Conservation (phyloP, 2,113 vertebrate species). For the Ovibos moschatus region DNA sequence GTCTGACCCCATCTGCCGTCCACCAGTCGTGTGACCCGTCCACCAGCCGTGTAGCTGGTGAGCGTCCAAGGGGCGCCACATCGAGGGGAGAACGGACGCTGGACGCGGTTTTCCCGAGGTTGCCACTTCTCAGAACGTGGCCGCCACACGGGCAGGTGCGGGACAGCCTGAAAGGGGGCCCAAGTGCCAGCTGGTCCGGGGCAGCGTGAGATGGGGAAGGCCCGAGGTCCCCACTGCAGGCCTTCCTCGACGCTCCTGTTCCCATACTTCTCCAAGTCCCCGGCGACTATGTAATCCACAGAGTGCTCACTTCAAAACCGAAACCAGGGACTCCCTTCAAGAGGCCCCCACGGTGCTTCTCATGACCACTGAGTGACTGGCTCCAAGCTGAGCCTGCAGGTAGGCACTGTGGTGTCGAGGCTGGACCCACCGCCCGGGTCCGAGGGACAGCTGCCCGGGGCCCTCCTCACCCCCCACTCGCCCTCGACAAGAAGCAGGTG, state of each 20-base stretch:
- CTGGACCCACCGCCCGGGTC: not conserved
- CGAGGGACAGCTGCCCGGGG: not conserved
- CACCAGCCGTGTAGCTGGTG: not conserved
- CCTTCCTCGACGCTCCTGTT: not conserved
- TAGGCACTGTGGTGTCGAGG: not conserved
- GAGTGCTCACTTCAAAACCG: not conserved
- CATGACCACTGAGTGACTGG: not conserved
- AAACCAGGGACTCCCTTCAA: not conserved
- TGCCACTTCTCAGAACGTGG: not conserved
- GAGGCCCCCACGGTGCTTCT: not conserved
- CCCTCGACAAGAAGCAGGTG: not conserved
- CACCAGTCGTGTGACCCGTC: not conserved
- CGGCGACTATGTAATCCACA: not conserved
- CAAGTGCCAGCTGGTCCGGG: accelerated
- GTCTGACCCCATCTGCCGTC: not conserved
- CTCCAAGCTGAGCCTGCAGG: not conserved
- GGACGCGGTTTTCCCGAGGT: not conserved
- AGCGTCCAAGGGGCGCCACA: not conserved
- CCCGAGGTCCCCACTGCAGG: not conserved
- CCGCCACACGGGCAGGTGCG: not conserved
- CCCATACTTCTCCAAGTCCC: not conserved
- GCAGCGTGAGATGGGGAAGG: not conserved
- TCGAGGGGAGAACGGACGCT: not conserved
- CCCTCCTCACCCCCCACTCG: not conserved
- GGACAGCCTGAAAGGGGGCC: not conserved